Conservation (phyloP, 2,888 invertebrate genomes). For the Ditylenchus weischeri region DNA sequence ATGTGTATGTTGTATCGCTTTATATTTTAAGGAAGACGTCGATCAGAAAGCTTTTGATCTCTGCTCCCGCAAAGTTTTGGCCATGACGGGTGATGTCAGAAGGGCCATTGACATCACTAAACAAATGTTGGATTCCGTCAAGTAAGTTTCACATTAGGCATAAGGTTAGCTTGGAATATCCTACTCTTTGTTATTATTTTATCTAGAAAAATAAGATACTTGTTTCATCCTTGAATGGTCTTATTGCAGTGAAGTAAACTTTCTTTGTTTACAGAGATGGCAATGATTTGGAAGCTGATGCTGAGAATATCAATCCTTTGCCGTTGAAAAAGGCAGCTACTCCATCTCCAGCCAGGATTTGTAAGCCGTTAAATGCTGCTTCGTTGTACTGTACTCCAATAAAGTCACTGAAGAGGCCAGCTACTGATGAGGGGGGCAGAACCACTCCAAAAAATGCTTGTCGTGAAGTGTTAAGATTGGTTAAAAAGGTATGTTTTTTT, state of each 20-base stretch:
- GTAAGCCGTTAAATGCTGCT: background rate
- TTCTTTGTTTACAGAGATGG: background rate
- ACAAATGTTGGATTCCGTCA: slow-evolving; percentile 29
- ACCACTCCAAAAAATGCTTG: slow-evolving; percentile 33
- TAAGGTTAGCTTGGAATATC: background rate
- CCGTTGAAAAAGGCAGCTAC: background rate
- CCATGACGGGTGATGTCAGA: slow-evolving; percentile 88
- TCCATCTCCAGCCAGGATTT: background rate
- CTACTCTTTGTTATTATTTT: too few species aligned
- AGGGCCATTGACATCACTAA: slow-evolving; percentile 84
- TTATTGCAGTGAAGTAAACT: background rate
- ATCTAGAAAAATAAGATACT: too few species aligned
- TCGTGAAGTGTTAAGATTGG: slow-evolving; percentile 43
- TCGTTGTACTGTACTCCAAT: background rate
- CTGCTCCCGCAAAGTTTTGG: slow-evolving; percentile 87
- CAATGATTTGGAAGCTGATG: slow-evolving; percentile 6
- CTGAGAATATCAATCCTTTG: background rate
- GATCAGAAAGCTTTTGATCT: slow-evolving; percentile 82
- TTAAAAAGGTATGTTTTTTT: slow-evolving; percentile 36
- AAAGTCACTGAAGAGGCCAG: slow-evolving; percentile 6
- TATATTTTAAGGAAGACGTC: slow-evolving; percentile 58
- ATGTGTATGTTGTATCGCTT: too few species aligned
- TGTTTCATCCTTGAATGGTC: too few species aligned
- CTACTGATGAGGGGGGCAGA: background rate
- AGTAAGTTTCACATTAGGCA: background rate